These are phyloP conservation scores for Xenopus laevis DNA, from an alignment of 2,113 vertebrate genomes.

Conservation along the genomic window DNA sequence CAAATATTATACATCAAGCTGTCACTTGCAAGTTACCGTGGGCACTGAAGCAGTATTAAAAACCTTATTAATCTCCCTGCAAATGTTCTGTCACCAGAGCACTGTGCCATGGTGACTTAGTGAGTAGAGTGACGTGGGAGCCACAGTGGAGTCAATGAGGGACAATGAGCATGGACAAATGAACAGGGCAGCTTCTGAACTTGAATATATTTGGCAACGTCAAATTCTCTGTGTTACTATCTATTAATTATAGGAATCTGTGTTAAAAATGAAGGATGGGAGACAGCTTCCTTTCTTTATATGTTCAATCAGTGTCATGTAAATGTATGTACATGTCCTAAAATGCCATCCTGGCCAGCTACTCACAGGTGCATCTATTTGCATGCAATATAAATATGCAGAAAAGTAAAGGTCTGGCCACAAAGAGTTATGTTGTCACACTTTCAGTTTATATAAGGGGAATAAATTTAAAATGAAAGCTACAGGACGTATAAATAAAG, in stretches of 20 bases:
- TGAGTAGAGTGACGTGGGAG: constrained; percentile 1
- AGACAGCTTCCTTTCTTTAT: too few species aligned
- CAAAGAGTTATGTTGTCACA: too few species aligned
- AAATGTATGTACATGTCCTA: too few species aligned
- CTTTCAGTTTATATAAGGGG: too few species aligned
- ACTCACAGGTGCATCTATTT: too few species aligned
- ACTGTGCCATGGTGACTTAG: constrained; percentile 16
- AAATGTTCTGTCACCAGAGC: constrained; percentile 20
- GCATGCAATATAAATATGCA: too few species aligned
- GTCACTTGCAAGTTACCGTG: constrained; percentile 27
- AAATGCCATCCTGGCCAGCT: too few species aligned
- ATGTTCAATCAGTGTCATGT: too few species aligned
- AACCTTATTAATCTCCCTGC: constrained; percentile 27
- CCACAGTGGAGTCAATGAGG: neutral
- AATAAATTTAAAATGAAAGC: too few species aligned
- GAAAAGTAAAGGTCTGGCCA: too few species aligned
- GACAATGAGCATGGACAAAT: neutral
- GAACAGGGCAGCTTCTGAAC: neutral
- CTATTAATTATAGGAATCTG: neutral
- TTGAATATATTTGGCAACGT: neutral
- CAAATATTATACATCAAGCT: constrained; percentile 39
- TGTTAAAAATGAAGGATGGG: too few species aligned
- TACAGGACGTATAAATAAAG: too few species aligned
- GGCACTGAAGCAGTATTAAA: constrained; percentile 30
- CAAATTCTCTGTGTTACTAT: neutral